Conservation (phyloP, 1,140 invertebrate genomes). For the Drosophila hydei region DNA sequence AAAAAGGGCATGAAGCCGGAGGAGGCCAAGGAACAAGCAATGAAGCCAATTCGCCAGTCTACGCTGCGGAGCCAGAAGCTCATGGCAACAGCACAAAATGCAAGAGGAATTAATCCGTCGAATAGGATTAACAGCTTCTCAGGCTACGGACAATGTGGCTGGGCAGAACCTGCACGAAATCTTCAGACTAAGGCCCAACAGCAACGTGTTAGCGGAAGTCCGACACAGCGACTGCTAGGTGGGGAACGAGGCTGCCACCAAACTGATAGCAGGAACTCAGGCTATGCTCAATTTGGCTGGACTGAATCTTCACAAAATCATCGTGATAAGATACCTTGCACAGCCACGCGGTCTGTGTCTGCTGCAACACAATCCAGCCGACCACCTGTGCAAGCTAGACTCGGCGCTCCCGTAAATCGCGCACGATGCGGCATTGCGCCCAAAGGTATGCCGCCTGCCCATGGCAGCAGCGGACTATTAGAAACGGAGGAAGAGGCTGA, state of each 20-base stretch:
- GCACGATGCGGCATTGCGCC: not conserved
- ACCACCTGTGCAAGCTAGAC: slow-evolving; percentile 3
- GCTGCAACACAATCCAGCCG: not conserved
- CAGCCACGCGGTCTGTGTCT: too few relatives aligned
- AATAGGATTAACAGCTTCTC: too few relatives aligned
- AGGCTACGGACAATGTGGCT: too few relatives aligned
- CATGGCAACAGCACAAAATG: not conserved
- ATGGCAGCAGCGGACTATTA: not conserved
- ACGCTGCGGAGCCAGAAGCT: too few relatives aligned
- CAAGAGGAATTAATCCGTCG: not conserved
- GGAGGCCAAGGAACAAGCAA: slow-evolving; percentile 12
- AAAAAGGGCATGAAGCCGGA: not conserved
- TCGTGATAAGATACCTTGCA: not conserved
- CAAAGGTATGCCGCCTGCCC: not conserved
- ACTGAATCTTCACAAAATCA: not conserved
- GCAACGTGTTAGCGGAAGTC: too few relatives aligned
- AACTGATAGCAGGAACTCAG: not conserved
- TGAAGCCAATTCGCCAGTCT: not conserved
- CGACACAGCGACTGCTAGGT: too few relatives aligned
- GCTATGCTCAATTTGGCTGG: not conserved
- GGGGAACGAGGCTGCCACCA: not conserved
- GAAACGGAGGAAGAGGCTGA: not conserved
- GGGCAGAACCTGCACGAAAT: too few relatives aligned
- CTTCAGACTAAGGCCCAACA: too few relatives aligned
- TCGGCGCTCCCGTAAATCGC: slow-evolving; percentile 21